These are phyloP conservation scores for Dicyrtoma fusca DNA, from an alignment of 2,888 invertebrate genomes.

Conservation along the genomic window DNA sequence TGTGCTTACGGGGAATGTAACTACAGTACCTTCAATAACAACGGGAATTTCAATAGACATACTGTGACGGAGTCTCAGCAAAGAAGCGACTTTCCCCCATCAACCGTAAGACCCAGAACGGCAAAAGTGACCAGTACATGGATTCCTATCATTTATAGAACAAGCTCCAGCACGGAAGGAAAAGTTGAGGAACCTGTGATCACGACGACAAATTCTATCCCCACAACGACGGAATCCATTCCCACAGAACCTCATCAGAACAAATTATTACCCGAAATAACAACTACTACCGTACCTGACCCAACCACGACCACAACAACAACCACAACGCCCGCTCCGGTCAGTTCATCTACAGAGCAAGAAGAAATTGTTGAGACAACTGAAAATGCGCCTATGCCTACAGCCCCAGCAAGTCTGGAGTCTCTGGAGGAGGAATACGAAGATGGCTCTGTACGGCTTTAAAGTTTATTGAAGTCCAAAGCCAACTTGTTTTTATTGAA, in stretches of 20 bases:
- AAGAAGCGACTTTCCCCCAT: background rate
- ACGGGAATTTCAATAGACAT: background rate
- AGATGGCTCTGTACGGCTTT: too few relatives aligned
- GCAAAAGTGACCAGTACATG: background rate
- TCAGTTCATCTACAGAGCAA: too few relatives aligned
- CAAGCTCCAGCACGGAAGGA: background rate
- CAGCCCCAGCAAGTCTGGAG: too few relatives aligned
- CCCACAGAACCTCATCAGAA: background rate
- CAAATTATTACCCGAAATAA: background rate
- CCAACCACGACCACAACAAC: background rate
- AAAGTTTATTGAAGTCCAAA: too few relatives aligned
- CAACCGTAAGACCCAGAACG: background rate
- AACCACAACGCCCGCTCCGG: background rate
- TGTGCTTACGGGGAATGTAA: background rate
- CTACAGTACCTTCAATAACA: background rate
- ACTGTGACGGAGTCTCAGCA: background rate
- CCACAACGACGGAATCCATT: too few relatives aligned
- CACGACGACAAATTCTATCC: background rate
- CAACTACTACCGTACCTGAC: background rate
- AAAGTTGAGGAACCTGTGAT: background rate
- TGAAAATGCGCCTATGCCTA: too few relatives aligned
- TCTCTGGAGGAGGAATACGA: too few relatives aligned
- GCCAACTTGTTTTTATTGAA: too few relatives aligned
- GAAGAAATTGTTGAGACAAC: too few relatives aligned
- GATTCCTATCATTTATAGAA: conserved; percentile 2